Conservation (phyloP, 2,113 vertebrate genomes). For the Parus major region DNA sequence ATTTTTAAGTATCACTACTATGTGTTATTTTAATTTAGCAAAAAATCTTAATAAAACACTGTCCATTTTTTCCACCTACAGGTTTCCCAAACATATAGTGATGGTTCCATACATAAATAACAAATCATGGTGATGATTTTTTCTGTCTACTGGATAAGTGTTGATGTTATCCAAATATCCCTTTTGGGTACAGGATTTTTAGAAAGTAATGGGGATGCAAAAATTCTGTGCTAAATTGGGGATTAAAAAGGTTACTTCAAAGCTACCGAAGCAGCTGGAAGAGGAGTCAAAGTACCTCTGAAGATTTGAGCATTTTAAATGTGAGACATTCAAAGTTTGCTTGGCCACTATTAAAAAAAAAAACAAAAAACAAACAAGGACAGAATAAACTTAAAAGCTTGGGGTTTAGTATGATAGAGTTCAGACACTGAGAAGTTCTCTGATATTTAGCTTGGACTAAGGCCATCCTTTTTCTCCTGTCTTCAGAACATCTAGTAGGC, state of each 20-base stretch:
- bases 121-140: background rate
- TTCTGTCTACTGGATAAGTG: background rate
- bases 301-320: background rate
- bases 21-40: background rate
- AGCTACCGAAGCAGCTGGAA: background rate
- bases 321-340: background rate
- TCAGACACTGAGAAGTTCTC: background rate
- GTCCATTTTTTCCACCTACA: background rate
- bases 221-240: rapidly evolving
- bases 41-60: background rate
- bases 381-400: background rate
- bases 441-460: background rate
- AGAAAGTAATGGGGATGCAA: background rate
- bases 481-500: background rate
- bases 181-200: background rate
- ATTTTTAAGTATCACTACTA: background rate
- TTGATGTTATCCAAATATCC: background rate
- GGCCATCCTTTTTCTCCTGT: background rate
- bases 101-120: background rate
- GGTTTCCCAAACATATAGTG: background rate
- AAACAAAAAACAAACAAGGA: too few species aligned
- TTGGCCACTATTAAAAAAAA: background rate
- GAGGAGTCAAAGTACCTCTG: background rate
- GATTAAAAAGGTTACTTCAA: background rate
- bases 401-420: background rate